These are phyloP conservation scores for Todiramphus chloris DNA, from an alignment of 2,113 vertebrate species.

Conservation along the genomic window DNA sequence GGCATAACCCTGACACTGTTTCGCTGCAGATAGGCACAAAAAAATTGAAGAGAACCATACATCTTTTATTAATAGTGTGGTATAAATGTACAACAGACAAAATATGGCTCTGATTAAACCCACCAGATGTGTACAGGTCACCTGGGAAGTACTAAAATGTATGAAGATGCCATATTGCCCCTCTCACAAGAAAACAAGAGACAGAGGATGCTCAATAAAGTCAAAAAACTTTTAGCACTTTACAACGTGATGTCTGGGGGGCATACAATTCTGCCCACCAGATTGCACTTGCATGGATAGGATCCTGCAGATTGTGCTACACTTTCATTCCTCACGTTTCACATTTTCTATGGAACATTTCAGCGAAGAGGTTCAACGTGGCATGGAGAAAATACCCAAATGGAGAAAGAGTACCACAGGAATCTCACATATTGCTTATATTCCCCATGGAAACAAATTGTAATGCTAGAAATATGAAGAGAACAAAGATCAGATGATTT, in stretches of 20 bases:
- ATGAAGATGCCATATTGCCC: background rate
- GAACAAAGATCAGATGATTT: background rate
- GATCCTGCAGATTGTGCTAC: background rate
- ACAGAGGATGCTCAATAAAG: background rate
- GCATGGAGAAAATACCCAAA: background rate
- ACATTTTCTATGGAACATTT: background rate
- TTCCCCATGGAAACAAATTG: slow-evolving; percentile 63
- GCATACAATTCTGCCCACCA: background rate
- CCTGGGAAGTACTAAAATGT: background rate
- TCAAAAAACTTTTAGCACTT: background rate
- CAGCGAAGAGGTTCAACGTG: background rate
- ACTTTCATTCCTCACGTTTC: background rate
- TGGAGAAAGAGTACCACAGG: background rate
- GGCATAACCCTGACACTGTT: background rate
- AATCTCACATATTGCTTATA: background rate
- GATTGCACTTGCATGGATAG: background rate
- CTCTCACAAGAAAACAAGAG: background rate
- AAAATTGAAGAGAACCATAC: background rate
- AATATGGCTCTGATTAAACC: background rate
- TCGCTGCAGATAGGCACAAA: background rate
- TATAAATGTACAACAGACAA: background rate
- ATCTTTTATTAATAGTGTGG: background rate
- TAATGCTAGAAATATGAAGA: background rate
- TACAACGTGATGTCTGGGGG: background rate
- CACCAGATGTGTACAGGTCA: background rate